These are phyloP conservation scores for Tragelaphus strepsiceros DNA, from an alignment of 2,113 vertebrate genomes.

Conservation along the genomic window DNA sequence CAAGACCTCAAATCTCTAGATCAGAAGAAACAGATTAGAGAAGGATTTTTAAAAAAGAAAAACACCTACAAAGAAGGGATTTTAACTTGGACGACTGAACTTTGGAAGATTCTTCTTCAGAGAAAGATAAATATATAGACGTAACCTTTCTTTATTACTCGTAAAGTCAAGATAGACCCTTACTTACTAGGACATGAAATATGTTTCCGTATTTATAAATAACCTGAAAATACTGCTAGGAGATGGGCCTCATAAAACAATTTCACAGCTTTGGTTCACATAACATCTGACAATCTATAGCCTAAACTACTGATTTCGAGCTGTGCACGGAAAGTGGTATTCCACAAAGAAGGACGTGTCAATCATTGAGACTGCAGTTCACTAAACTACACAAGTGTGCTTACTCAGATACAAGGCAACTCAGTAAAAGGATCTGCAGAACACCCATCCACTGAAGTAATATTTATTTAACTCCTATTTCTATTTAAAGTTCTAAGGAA, in stretches of 20 bases:
- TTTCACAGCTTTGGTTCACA: neutral
- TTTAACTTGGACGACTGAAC: neutral
- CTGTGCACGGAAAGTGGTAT: neutral
- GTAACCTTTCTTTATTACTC: neutral
- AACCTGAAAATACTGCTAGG: neutral
- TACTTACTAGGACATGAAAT: neutral
- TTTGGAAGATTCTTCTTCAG: neutral
- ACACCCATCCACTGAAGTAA: neutral
- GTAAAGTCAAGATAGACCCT: neutral
- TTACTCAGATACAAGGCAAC: neutral
- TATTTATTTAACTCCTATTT: neutral
- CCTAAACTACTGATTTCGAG: neutral
- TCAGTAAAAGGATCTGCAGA: neutral
- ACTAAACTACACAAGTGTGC: neutral
- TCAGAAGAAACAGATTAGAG: neutral
- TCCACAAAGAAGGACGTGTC: rapidly evolving
- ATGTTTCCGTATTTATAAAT: neutral
- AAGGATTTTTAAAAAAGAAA: neutral
- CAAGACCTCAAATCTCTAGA: neutral
- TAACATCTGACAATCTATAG: neutral
- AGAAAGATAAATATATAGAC: neutral
- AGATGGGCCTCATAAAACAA: neutral
- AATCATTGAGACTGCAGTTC: rapidly evolving
- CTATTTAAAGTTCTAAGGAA: neutral
- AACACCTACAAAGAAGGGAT: neutral